These are phyloP conservation scores for Drosophila athabasca DNA, from an alignment of 1,140 invertebrate genomes.

Conservation along the genomic window DNA sequence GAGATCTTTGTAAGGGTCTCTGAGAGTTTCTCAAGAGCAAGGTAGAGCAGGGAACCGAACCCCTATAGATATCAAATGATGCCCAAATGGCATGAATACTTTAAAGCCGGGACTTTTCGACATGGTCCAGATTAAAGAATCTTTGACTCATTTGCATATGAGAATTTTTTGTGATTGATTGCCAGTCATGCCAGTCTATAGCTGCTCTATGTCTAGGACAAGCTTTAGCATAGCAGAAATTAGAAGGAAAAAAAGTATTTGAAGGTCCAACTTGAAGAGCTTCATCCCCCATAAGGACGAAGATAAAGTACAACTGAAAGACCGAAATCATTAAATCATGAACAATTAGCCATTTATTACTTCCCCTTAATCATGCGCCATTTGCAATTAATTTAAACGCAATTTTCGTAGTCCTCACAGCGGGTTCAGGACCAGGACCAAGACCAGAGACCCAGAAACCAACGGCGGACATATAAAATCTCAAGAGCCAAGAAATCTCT, in stretches of 20 bases:
- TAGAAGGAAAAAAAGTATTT: too few relatives aligned
- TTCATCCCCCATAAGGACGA: conserved; percentile 1
- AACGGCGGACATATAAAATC: conserved; percentile 57
- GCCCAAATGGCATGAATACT: not conserved
- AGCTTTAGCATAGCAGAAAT: too few relatives aligned
- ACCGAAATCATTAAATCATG: conserved; percentile 73
- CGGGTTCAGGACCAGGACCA: conserved; percentile 37
- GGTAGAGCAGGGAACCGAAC: conserved; percentile 23
- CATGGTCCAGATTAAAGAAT: too few relatives aligned
- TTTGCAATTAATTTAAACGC: conserved; percentile 82
- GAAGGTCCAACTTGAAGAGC: too few relatives aligned
- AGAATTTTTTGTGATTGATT: too few relatives aligned
- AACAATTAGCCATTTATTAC: conserved; percentile 78
- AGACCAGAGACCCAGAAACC: not conserved
- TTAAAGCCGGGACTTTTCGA: not conserved
- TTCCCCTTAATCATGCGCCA: conserved; percentile 79
- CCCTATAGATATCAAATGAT: conserved; percentile 18
- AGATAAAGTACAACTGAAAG: conserved; percentile 33
- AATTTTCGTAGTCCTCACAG: conserved; percentile 69
- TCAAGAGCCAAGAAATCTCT: conserved; percentile 58
- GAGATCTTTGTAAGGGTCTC: not conserved
- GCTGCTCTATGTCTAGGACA: too few relatives aligned
- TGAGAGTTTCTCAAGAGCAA: conserved; percentile 29
- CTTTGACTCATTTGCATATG: too few relatives aligned
- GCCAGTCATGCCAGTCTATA: too few relatives aligned